These are phyloP conservation scores for Adoxophyes honmai DNA, from an alignment of 1,140 invertebrate genomes.

Conservation along the genomic window DNA sequence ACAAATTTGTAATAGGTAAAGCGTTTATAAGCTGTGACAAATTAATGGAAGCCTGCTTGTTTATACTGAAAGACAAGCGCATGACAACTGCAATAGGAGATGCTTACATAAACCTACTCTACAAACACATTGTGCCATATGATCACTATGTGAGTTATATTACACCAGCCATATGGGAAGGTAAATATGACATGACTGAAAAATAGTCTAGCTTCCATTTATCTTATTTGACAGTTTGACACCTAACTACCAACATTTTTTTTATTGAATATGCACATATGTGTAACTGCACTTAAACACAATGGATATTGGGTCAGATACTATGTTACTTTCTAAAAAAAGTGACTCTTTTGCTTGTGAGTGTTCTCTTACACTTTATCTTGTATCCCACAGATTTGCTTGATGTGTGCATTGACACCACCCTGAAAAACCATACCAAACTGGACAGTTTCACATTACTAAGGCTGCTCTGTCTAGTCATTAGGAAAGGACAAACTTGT, in stretches of 20 bases:
- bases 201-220: no score
- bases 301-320: no score
- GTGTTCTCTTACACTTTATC: no score
- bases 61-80: conserved; percentile 49
- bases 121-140: conserved; percentile 52
- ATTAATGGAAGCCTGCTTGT: conserved; percentile 48
- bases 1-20: conserved; percentile 36
- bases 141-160: conserved; percentile 53
- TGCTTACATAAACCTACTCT: conserved; percentile 55
- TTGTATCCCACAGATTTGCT: conserved; percentile 47
- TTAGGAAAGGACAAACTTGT: conserved; percentile 45
- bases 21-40: conserved; percentile 60
- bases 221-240: no score
- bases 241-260: no score
- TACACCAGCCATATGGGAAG: conserved; percentile 54
- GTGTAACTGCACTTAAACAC: no score
- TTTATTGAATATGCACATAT: no score
- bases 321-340: no score
- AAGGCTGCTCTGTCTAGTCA: conserved; percentile 43
- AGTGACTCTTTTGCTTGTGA: no score
- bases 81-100: conserved; percentile 52
- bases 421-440: conserved; percentile 39
- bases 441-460: conserved; percentile 53
- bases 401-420: conserved; percentile 37
- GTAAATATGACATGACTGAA: conserved; percentile 27